Base-by-base conservation (phyloP, 1,140 invertebrate species). In the Vanessa atalanta region DNA sequence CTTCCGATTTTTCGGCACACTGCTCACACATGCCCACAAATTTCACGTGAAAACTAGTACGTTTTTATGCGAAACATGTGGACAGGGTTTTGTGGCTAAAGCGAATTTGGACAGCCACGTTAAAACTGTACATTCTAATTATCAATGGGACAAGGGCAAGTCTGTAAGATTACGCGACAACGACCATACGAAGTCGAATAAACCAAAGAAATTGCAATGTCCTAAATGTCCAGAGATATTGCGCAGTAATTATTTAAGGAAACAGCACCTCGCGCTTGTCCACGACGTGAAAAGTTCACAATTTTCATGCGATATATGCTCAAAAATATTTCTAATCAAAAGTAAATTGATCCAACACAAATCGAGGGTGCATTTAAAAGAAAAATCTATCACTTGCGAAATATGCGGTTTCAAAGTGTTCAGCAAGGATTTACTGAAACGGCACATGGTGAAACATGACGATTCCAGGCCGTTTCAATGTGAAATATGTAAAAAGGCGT, bases 371-470 rank as follows among this genome's bases (percentile, higher is more conserved):
- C 89, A 91, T 79, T 75, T 90, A 53, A 91, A 88, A 31, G 81
- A 88, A 48, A 86, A 82, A 47, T 72, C 69, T 0, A 65, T 85
- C 3, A 67, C 79, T 0, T 91, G 89, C 23, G 79, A 88, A 1
- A 76, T 88, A 3, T 91, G 89, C 66, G 87, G 86, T 1, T 86
- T 87, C 11, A 86, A 83, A 69, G 81, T 85, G 0, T 91, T 87
- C 20, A 83, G 79, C 43, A 86, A 78, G 3, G 80, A 85, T 13
- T 26, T 79, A 12, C 63, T 89, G 37, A 85, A 77, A 15, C 68
- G 74, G 2, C 88, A 90, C 85, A 96, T 96, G 93, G 89, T 95
- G 16, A 95, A 93, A 13, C 95, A 96, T 75, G 94, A 94, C 8
- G 95, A 95, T 8, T 93, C 94, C 23, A 87, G 93, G 6, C 94